Base-by-base conservation (phyloP, 2,888 invertebrate species). In the Acrobeloides nanus region DNA sequence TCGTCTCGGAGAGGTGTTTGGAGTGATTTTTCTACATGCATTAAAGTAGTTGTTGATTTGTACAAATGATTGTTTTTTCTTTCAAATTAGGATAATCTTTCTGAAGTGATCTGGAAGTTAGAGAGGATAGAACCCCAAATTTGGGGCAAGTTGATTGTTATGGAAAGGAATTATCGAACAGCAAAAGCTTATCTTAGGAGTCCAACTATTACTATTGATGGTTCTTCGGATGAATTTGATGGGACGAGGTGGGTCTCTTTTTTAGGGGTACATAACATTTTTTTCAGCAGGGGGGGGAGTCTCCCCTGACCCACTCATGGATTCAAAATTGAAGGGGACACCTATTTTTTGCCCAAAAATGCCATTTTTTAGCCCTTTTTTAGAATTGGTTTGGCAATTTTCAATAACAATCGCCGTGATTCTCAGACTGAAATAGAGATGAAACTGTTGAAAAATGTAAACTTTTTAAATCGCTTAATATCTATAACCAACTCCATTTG, bases 111-210 rank as follows among this genome's bases (percentile, higher is more conserved):
- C 38, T 37, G 32, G 21, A 61, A 61, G 41, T 38, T 61, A 38
- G 24, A 45, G n/a, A 50, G 47, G 10, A 48, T 61, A 35, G 61
- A 61, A 35, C 38, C 59, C 21, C 50, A 90, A 80, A 92, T 92
- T 71, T 95, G 95, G 95, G 90, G 90, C 64, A 95, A 95, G 82
- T 86, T 95, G 62, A 89, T 93, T 75, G 89, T 92, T 62, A 84
- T 95, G 77, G 93, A 95, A 78, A 82, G 87, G 74, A 89, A 90
- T 76, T 81, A 89, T 66, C 83, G 92, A 67, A 89, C 93, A 49
- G 93, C 93, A 56, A 95, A 95, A 78, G 92, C 93, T 25, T 93
- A 95, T 77, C 88, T 93, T 62, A 81, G 92, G 53, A 89, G 89
- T 50, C 89, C 89, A 43, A 89, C 92, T 58, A 82, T 95, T 73